These are phyloP conservation scores for Mesorhabditis sp. DNA, from an alignment of 2,888 invertebrate genomes.

Conservation along the genomic window DNA sequence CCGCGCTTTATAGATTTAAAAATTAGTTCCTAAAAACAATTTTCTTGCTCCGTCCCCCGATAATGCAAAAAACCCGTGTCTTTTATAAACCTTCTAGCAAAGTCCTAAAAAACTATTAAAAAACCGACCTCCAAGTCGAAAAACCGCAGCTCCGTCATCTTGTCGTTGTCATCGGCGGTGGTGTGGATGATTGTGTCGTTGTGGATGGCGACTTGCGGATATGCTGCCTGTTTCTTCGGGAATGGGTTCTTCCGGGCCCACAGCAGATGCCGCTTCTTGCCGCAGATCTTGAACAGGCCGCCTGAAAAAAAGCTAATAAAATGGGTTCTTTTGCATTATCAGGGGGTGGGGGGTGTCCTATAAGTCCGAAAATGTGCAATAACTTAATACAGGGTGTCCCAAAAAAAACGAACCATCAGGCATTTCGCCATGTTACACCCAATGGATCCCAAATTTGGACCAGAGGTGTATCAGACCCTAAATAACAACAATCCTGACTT, in stretches of 20 bases:
- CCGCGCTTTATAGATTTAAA: no score
- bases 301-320: constrained; percentile 25
- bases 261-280: constrained; percentile 25
- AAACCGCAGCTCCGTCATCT: constrained; percentile 40
- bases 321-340: no score
- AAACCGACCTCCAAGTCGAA: constrained; percentile 30
- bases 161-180: constrained; percentile 37
- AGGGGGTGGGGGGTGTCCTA: no score
- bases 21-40: neutral
- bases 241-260: constrained; percentile 44
- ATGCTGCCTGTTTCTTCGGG: constrained; percentile 52
- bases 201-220: constrained; percentile 46
- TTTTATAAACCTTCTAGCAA: neutral
- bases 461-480: no score
- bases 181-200: constrained; percentile 50
- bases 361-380: no score
- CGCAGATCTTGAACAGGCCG: constrained; percentile 52
- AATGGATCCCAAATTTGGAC: no score
- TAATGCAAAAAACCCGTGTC: no score
- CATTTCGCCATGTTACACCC: no score
- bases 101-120: neutral
- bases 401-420: no score
- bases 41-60: no score
- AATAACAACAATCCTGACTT: no score
- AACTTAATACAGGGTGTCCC: no score